Evolutionary conservation across 2,888 invertebrate genomes (phyloP), one percentile per base, ranked within the genome.

Genomic region (Syrphus vitripennis): DNA sequence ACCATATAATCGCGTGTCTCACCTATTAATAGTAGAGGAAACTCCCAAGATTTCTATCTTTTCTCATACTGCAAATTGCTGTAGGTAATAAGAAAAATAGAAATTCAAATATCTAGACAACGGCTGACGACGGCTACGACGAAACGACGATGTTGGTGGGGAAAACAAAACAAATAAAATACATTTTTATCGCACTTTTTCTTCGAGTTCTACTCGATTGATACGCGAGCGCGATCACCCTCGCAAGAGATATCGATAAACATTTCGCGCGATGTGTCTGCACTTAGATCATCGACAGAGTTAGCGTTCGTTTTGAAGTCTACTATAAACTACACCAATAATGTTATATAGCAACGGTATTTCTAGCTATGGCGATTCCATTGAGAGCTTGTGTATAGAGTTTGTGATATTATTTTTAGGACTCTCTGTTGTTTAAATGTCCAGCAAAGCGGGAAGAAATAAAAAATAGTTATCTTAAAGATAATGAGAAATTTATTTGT

Each of bases 211-310:
- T 67, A 42, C 53, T 19, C 63, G 26, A 63, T 63, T 61, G 67
- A 63, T 78, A 74, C 45, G 53, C 70, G 42, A 12, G 29, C 55
- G 45, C 70, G 78, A 78, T 78, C 71, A 55, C 67, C 78, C 59
- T 57, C 79, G 21, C 67, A n/a, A 34, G 7, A 74, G 53, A 67
- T 79, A 74, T 79, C 83, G 74, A 72, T 83, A 79, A 48, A 72
- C 50, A 78, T 48, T 61, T 53, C 29, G 45, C 26, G 19, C 65
- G 65, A 70, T 74, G 79, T 83, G 48, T 65, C 65, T 50, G 65
- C 90, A 90, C 89, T 90, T 90, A 90, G 91, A 90, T 90, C 90
- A 90, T 90, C 90, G 90, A 90, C 89, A 89, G 89, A 90, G 89
- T 90, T 90, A 91, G 90, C 75, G 50, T 21, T 59, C 63, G 40